Evolutionary conservation across 2,888 invertebrate species (phyloP).

Genomic region (Protophormia terraenovae): DNA sequence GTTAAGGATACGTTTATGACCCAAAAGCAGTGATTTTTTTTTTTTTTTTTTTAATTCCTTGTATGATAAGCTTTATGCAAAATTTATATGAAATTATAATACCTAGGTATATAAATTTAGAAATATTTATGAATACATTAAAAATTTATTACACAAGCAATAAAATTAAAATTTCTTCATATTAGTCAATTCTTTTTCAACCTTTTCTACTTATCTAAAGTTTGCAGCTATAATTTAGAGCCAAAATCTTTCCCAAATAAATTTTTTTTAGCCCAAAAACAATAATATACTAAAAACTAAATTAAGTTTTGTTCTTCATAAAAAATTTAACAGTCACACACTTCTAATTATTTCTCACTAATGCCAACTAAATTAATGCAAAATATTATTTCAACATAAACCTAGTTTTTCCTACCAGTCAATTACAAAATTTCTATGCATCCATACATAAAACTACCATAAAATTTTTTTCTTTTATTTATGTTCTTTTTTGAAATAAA

Average conservation of each 20-base stretch:
- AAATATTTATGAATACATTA: too few species aligned
- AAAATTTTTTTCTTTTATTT: background rate
- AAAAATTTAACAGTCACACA: background rate
- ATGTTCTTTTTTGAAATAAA: background rate
- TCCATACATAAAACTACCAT: background rate
- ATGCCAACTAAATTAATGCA: background rate
- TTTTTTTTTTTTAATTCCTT: too few species aligned
- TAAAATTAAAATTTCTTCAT: too few species aligned
- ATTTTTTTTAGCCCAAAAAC: background rate
- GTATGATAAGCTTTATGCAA: too few species aligned
- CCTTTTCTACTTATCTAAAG: too few species aligned
- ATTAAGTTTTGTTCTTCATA: background rate
- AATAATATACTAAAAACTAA: background rate
- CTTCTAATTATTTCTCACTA: background rate
- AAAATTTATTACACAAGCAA: too few species aligned
- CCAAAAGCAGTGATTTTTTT: too few species aligned
- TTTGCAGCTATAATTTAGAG: too few species aligned
- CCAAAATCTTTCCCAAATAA: background rate
- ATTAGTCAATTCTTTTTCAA: too few species aligned
- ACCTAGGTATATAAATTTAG: too few species aligned
- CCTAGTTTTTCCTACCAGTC: background rate
- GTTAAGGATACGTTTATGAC: too few species aligned
- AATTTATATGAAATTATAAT: too few species aligned
- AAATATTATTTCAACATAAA: background rate
- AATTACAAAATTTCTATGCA: background rate